Evolutionary conservation across 2,797 vertebrate species (phyloP), one percentile per base, ranked within the genome.

Genomic region (Chloroceryle amazona): DNA sequence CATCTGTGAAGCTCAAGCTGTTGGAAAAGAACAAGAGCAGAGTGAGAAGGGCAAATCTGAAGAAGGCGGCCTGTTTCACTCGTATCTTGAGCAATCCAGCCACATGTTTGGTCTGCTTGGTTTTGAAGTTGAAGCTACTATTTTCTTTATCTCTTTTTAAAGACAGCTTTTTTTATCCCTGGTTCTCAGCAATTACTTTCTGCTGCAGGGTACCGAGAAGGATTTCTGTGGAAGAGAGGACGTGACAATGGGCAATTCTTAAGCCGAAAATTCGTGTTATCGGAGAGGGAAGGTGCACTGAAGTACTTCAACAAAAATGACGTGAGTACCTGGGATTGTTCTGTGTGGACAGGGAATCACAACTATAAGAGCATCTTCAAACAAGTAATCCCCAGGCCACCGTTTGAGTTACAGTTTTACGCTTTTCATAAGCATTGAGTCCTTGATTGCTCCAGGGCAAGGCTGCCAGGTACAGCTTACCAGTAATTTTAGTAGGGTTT

Each of bases 241-340:
- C 97, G 99, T 3, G 99, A 99, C 99, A 99, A 99, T 1, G 99
- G 99, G 61, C 99, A 99, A 61, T 99, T 99, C 96, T 86, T 99
- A 28, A 99, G 99, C 98, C 98, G 99, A 92, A 99, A 99, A 97
- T 99, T 99, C 4, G 99, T 99, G 81, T 98, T 99, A 52, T 99
- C 99, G 0, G 99, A 99, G 96, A 98, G 99, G 47, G 99, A 99
- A 97, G 99, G 99, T 4, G 99, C 98, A 3, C 98, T 99, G 76
- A 99, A 99, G 93, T 99, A 99, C 95, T 99, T 99, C 98, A 99
- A 99, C 99, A 99, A 99, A 93, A 99, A 99, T 6, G 99, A 99
- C 1, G 99, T 99, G 97, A 99, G 99, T 95, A 68, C 66, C 25
- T 19, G 85, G 76, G 51, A 1, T 2, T 55, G 82, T 33, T 65